Base-by-base conservation (phyloP, 2,113 vertebrate genomes). In the Dasyornis broadbenti region DNA sequence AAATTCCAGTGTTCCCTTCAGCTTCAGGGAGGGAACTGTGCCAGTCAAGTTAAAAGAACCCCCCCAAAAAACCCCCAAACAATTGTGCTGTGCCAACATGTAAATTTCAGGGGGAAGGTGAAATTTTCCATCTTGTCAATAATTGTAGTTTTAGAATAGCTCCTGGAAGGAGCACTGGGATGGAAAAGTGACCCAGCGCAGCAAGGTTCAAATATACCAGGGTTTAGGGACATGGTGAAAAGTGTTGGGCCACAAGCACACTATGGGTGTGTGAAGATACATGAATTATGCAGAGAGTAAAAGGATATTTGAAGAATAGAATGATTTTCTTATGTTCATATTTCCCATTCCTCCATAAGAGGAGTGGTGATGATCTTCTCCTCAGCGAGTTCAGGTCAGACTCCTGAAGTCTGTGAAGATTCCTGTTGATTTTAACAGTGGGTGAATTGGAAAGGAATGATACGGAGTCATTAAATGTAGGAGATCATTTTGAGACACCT, bases 61-160 rank as follows among this genome's bases (percentile, higher is more conserved):
- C 20, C 8, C 4, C 20, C 2, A 3, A 35, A 57, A 24, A 50
- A 13, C 0, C 40, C 40, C 40, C 16, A 27, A 75, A 50, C 0
- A 2, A 4, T 11, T 35, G 17, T 79, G n/a, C 30, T 27, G 20
- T 54, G 13, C 39, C 20, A 35, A 4, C 2, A 3, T 40, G 35
- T 80, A 63, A 31, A 69, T 42, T 52, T 17, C 13, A 31, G 21
- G 39, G 40, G 8, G 30, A 82, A 60, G 21, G 18, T 0, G 1
- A 52, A 80, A 39, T 37, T 21, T 72, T 35, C 40, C 24, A 4
- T 72, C 35, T 49, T 28, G 80, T 24, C 5, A 26, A 31, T 42
- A 50, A n/a, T 0, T 42, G 22, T 52, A 44, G 17, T 53, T 85
- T 33, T 82, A n/a, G 22, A 63, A 15, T 13, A 49, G 59, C 40